These are phyloP conservation scores for Oscheius sp. DNA, from an alignment of 2,888 invertebrate species.

Conservation along the genomic window DNA sequence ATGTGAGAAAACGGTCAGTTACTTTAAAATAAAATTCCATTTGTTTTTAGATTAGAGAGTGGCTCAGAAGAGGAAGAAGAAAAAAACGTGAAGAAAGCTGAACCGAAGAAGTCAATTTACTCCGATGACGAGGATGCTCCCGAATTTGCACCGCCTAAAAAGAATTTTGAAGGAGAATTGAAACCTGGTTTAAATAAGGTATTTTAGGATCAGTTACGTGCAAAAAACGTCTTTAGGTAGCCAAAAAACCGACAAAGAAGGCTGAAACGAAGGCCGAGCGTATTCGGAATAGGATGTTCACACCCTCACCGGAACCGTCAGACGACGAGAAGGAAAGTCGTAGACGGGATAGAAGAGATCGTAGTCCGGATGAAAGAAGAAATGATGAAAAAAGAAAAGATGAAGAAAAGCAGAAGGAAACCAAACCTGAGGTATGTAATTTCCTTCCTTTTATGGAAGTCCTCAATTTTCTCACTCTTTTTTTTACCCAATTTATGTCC, in stretches of 20 bases:
- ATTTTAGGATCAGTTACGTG: not conserved
- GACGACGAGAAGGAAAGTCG: constrained; percentile 50
- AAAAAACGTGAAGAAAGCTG: not conserved
- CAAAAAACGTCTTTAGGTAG: not conserved
- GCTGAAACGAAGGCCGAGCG: constrained; percentile 48
- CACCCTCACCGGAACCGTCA: constrained; percentile 54
- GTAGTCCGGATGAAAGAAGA: constrained; percentile 20
- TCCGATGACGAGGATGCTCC: constrained; percentile 45
- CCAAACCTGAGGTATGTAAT: constrained; percentile 10
- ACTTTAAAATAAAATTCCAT: not conserved
- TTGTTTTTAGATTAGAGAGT: constrained; percentile 39
- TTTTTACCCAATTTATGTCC: not conserved
- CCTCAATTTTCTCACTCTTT: not conserved
- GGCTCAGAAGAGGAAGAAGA: constrained; percentile 30
- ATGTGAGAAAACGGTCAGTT: constrained; percentile 24
- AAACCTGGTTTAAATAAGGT: constrained; percentile 56
- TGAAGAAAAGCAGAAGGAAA: constrained; percentile 30
- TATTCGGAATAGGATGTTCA: constrained; percentile 52
- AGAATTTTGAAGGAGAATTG: constrained; percentile 57
- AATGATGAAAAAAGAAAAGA: constrained; percentile 28
- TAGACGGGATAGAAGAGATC: constrained; percentile 34
- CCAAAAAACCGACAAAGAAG: constrained; percentile 36
- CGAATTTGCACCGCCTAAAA: constrained; percentile 33
- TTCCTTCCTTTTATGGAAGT: not conserved
- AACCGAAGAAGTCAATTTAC: constrained; percentile 48